phyloP scores from a whole-genome alignment of 2,888 invertebrate genomes.

The Tyria jacobaeae region DNA sequence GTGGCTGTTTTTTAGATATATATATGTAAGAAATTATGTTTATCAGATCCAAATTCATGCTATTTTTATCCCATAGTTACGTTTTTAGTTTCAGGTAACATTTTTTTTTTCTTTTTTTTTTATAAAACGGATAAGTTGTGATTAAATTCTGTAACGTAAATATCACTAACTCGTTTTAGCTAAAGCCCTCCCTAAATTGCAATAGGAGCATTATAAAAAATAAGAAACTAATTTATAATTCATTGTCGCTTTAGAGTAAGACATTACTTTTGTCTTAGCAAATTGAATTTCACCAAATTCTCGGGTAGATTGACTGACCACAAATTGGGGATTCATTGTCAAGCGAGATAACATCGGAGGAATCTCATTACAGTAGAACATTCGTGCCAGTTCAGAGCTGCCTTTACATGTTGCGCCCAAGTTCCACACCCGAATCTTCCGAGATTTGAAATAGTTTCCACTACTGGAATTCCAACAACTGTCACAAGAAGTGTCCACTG shows the following conservation, averaged over 20 bases:
- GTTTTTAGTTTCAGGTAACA: no score
- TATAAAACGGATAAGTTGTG: no score
- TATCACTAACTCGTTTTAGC: background rate
- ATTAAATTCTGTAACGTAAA: no score
- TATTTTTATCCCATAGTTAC: no score
- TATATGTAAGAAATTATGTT: no score
- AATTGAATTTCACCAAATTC: slow-evolving; percentile 80
- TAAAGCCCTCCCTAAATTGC: background rate
- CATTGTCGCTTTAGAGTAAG: slow-evolving; percentile 60
- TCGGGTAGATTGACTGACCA: slow-evolving; percentile 81
- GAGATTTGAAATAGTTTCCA: slow-evolving; percentile 64
- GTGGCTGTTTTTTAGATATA: no score
- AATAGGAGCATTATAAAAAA: slow-evolving; percentile 6
- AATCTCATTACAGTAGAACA: slow-evolving; percentile 83
- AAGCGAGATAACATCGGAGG: slow-evolving; percentile 81
- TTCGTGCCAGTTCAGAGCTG: slow-evolving; percentile 61
- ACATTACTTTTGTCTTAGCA: slow-evolving; percentile 80
- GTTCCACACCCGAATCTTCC: slow-evolving; percentile 68
- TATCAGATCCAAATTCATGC: no score
- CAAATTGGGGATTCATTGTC: slow-evolving; percentile 84
- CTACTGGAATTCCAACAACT: slow-evolving; percentile 38
- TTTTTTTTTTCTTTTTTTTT: no score
- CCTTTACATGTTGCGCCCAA: slow-evolving; percentile 71
- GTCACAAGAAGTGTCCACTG: slow-evolving; percentile 13
- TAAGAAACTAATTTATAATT: slow-evolving; percentile 57